Conservation (phyloP, 2,888 invertebrate genomes). For the Platerodrilus igneus region DNA sequence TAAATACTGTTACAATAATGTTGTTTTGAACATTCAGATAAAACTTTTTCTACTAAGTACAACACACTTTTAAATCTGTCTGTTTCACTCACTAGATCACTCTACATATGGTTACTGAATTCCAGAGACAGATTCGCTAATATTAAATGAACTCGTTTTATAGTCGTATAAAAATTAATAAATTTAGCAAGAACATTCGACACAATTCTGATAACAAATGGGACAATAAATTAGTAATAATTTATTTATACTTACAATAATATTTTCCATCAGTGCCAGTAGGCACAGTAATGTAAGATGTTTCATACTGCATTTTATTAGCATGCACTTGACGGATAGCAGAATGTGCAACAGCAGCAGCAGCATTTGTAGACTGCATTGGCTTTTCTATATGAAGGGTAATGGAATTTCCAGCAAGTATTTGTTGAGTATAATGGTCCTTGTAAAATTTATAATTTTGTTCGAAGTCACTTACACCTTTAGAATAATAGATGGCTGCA, state of each 20-base stretch:
- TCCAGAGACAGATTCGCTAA: no score
- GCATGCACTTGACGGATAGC: conserved; percentile 67
- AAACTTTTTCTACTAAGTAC: no score
- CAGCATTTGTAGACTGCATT: conserved; percentile 75
- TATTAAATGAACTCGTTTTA: no score
- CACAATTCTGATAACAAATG: no score
- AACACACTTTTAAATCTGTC: no score
- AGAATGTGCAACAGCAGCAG: conserved; percentile 84
- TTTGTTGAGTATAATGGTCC: conserved; percentile 64
- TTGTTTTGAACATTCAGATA: no score
- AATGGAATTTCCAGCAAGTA: conserved; percentile 54
- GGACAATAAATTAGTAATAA: no score
- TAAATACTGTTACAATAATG: no score
- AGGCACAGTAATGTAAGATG: conserved; percentile 51
- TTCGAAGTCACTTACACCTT: conserved; percentile 64
- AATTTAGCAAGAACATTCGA: conserved; percentile 52
- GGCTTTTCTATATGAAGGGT: conserved; percentile 53
- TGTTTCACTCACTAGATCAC: no score
- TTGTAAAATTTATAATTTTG: conserved; percentile 68
- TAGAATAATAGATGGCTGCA: conserved; percentile 69
- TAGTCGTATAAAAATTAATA: no score
- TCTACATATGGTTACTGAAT: no score
- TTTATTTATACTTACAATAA: no score
- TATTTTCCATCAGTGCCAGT: conserved; percentile 63
- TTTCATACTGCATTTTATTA: conserved; percentile 45